Conservation (phyloP, 2,888 invertebrate genomes). For the Sinodicranocentrus sp. region DNA sequence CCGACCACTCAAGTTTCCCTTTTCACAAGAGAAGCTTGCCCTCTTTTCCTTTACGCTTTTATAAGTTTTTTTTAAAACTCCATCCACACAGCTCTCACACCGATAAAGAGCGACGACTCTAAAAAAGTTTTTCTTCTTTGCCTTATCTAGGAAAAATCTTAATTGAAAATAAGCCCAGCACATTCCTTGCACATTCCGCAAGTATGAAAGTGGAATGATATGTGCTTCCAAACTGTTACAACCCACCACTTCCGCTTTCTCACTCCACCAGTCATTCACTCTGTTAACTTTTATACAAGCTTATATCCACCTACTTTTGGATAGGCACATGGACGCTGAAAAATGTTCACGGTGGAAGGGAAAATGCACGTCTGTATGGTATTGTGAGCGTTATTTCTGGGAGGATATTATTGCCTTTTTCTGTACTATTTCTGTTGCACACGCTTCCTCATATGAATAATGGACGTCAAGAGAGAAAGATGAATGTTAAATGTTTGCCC, state of each 20-base stretch:
- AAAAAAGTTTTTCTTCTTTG: slow-evolving; percentile 31
- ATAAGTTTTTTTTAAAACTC: no score
- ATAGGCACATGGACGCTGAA: no score
- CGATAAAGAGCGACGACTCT: slow-evolving; percentile 29
- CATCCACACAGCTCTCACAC: background rate
- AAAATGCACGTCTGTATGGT: background rate
- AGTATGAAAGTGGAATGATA: slow-evolving; percentile 40
- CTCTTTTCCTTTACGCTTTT: slow-evolving; percentile 1
- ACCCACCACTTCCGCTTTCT: slow-evolving; percentile 47
- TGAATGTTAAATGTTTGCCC: slow-evolving; percentile 65
- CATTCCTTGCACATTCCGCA: slow-evolving; percentile 33
- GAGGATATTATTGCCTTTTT: background rate
- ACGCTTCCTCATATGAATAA: slow-evolving; percentile 29
- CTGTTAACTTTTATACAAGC: slow-evolving; percentile 5
- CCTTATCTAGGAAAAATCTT: slow-evolving; percentile 57
- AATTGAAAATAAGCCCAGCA: slow-evolving; percentile 59
- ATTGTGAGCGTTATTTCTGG: no score
- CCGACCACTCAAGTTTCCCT: background rate
- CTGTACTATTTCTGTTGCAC: slow-evolving; percentile 9
- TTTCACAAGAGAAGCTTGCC: no score
- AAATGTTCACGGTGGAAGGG: background rate
- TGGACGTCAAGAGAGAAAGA: slow-evolving; percentile 59
- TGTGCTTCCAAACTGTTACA: slow-evolving; percentile 8
- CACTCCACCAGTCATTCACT: slow-evolving; percentile 11
- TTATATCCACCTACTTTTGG: background rate